These are phyloP conservation scores for Heptascelio sp. DNA, from an alignment of 2,888 invertebrate species.

Conservation along the genomic window DNA sequence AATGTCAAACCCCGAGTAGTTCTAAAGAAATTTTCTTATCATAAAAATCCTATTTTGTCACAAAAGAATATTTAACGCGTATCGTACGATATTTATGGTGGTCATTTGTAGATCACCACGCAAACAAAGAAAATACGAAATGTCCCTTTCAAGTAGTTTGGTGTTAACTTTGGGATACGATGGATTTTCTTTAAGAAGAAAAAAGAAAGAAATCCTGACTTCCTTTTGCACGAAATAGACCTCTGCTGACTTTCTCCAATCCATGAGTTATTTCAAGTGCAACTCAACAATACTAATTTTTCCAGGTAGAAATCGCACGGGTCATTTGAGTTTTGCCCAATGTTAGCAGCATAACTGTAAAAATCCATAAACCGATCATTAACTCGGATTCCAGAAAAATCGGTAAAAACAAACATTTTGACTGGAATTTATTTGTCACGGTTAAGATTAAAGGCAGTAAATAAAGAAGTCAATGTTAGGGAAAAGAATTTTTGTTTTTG, in stretches of 20 bases:
- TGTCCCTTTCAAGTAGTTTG: conserved; percentile 42
- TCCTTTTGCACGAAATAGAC: conserved; percentile 28
- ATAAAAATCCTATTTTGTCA: conserved; percentile 30
- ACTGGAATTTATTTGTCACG: conserved; percentile 58
- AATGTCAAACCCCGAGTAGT: no score
- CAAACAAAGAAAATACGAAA: conserved; percentile 46
- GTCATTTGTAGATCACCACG: conserved; percentile 39
- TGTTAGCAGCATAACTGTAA: conserved; percentile 45
- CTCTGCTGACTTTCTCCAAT: conserved; percentile 57
- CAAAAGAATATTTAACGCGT: conserved; percentile 51
- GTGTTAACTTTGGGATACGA: conserved; percentile 35
- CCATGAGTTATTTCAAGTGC: conserved; percentile 71
- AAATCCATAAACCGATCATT: conserved; percentile 43
- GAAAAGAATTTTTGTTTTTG: background rate
- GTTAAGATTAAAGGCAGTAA: conserved; percentile 49
- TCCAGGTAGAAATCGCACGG: conserved; percentile 73
- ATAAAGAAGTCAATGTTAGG: conserved; percentile 21
- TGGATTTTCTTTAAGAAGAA: conserved; percentile 28
- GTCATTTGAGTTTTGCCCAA: conserved; percentile 61
- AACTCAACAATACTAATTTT: conserved; percentile 74
- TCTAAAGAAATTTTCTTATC: no score
- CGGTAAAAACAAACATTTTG: conserved; percentile 55
- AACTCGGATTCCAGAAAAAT: conserved; percentile 26
- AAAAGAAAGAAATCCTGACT: conserved; percentile 53
- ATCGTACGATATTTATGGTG: conserved; percentile 50